Evolutionary conservation across 2,113 vertebrate genomes (phyloP), one percentile per base, ranked within the genome.

Genomic region (Emydocephalus ijimae): DNA sequence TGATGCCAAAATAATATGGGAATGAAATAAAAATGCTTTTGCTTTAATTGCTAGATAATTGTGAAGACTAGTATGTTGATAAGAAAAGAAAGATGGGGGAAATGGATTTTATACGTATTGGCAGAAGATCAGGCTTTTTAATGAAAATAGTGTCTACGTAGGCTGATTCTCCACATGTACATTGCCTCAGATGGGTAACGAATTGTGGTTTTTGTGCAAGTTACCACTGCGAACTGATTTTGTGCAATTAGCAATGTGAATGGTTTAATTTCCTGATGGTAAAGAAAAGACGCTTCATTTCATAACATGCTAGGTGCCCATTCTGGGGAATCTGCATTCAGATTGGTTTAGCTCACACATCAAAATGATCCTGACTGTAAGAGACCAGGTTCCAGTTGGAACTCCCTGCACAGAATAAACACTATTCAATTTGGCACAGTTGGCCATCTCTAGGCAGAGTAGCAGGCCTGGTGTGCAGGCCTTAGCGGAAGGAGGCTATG

Each of bases 241-340:
- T 10, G 39, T 59, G 87, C 39, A 0, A 18, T 93, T 91, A 93
- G 43, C 86, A 91, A 94, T 21, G 74, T 52, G 91, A 93, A 69
- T 93, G 74, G 15, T 69, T 95, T 95, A 93, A 94, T 92, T 94
- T 89, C 93, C 93, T 92, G 92, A 52, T 61, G 55, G 55, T 61
- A 52, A 95, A 96, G 45, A 69, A 20, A 91, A 34, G 29, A 69
- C 55, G 23, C 23, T 54, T 57, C 48, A 59, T 89, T 87, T 81
- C 87, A 54, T 89, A 86, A 89, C 45, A 74, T 64, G 90, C 93
- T 57, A 93, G 92, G 39, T 90, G 92, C 91, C 90, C 0, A 92
- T 87, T 86, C 89, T 90, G 61, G 91, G 94, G 94, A 96, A 91
- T 52, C 94, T 92, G 48, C 43, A n/a, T 94, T 96, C 94, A 92